Base-by-base conservation (phyloP, 1,140 invertebrate genomes). In the Drosophila melanogaster region DNA sequence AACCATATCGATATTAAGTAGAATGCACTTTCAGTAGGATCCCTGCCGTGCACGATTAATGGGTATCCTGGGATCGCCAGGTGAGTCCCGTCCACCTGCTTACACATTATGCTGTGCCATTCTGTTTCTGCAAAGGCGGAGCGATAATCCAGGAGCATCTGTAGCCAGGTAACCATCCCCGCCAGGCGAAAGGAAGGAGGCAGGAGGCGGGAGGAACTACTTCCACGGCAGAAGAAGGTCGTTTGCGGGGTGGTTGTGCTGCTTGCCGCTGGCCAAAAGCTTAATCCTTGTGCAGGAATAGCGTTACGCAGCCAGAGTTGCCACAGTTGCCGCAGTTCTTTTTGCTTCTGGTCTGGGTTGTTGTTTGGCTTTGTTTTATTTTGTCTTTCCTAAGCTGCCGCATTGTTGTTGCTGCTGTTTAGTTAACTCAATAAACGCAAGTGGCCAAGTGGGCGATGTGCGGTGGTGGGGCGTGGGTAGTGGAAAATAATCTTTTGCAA, bases 341-440 rank as follows among this genome's bases (percentile, higher is more conserved):
- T 64, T 61, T 58, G 51, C 55, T 51, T 17, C 56, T 49, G 19
- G 30, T n/a, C 14, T 26, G 15, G 30, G 10, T 12, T 58, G 12
- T 33, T 46, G 19, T 62, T 30, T 30, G 30, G 17, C 19, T 38
- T 38, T 14, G 37, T 38, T 38, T 14, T 43, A 15, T 43, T 65
- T 67, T 70, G 41, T 69, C 46, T 47, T 55, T 26, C 40, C 24
- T 46, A 3, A 30, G 47, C 24, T 15, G 26, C n/a, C 47, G 47
- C 47, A 26, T 38, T 67, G 51, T 49, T 77, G 79, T 76, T 81
- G 70, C 75, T 87, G 75, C 75, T 87, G 75, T 86, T 86, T 87
- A 81, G 81, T 86, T 86, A 86, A 86, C 81, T 86, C 81, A 87
- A 86, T 86, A 86, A 86, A 81, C 77, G 81, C 77, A 86, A 85